Conservation (phyloP, 2,113 vertebrate species). For the Lepus europaeus region DNA sequence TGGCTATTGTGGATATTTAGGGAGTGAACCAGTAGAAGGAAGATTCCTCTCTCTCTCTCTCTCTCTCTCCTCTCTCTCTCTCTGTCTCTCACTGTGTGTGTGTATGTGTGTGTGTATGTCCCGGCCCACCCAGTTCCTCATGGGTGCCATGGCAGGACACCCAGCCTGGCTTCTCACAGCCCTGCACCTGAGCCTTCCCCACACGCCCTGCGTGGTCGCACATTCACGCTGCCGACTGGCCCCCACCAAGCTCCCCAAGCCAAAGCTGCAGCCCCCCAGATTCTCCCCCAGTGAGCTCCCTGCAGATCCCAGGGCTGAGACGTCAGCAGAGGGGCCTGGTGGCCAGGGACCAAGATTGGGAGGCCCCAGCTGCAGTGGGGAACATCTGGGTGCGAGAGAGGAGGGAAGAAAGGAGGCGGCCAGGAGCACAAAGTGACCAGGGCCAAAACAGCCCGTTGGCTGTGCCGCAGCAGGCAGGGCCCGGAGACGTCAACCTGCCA, state of each 20-base stretch:
- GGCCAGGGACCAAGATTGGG: not conserved
- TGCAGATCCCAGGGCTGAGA: rapidly evolving
- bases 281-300: rapidly evolving
- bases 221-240: not conserved
- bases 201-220: rapidly evolving
- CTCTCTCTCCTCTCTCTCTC: too few relatives aligned
- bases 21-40: too few relatives aligned
- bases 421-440: not conserved
- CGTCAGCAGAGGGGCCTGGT: not conserved
- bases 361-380: not conserved
- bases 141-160: not conserved
- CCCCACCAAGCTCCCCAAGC: not conserved
- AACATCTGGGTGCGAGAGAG: not conserved
- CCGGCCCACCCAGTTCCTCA: not conserved
- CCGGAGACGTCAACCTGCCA: conserved; percentile 63
- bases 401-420: rapidly evolving
- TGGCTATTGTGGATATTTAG: too few relatives aligned
- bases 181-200: not conserved
- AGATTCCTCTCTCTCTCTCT: too few relatives aligned
- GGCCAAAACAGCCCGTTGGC: not conserved
- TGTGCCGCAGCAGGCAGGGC: not conserved
- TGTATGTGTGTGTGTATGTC: too few relatives aligned
- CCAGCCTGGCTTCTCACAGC: not conserved
- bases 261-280: not conserved
- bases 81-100: too few relatives aligned